These are phyloP conservation scores for Mactra quadrangularis DNA, from an alignment of 1,140 invertebrate genomes.

Conservation along the genomic window DNA sequence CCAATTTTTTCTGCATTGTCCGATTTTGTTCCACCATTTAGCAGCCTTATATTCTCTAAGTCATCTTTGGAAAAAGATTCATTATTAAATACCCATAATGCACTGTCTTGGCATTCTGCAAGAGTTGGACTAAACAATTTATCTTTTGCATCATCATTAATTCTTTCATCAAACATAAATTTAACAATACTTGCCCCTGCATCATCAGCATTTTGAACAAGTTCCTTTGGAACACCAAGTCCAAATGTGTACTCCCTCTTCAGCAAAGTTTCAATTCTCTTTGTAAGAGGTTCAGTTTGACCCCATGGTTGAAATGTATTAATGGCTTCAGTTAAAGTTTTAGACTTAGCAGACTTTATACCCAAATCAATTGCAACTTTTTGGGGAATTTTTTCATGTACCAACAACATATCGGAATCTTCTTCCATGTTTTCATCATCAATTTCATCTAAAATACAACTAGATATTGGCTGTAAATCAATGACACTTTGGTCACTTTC, in stretches of 20 bases:
- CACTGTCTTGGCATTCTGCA: constrained; percentile 70
- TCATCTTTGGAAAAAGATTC: constrained; percentile 70
- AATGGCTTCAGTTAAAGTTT: constrained; percentile 33
- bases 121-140: constrained; percentile 73
- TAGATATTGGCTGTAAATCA: constrained; percentile 1
- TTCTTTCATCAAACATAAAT: constrained; percentile 78
- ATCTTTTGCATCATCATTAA: constrained; percentile 73
- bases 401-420: constrained; percentile 57
- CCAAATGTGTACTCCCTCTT: constrained; percentile 73
- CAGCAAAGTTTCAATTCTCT: constrained; percentile 62
- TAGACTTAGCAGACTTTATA: constrained; percentile 65
- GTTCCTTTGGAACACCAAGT: constrained; percentile 76
- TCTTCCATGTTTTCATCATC: constrained; percentile 31
- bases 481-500: background rate
- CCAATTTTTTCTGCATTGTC: constrained; percentile 74
- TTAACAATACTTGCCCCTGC: constrained; percentile 76
- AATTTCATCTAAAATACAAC: constrained; percentile 32
- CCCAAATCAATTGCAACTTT: constrained; percentile 62
- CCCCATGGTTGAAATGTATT: constrained; percentile 64
- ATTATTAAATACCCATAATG: constrained; percentile 74
- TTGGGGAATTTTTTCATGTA: constrained; percentile 61
- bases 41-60: constrained; percentile 70
- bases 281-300: constrained; percentile 71
- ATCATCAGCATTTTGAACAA: constrained; percentile 84
- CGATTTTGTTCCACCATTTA: constrained; percentile 77